Evolutionary conservation across 2,113 vertebrate genomes (phyloP).

Genomic region (Chionodraco myersi): DNA sequence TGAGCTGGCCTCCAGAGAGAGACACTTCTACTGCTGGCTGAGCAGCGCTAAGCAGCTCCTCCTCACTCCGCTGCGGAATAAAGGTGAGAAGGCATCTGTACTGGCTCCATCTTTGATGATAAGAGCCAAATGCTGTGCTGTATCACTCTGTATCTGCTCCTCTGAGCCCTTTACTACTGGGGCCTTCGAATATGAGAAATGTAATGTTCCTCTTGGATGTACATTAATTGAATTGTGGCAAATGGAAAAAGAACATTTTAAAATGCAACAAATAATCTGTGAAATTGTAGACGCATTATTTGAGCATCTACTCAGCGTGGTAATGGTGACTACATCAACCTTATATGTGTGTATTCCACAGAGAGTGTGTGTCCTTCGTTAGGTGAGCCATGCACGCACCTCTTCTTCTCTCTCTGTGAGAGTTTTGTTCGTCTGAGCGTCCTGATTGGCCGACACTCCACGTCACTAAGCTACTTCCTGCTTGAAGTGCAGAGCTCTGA

Average conservation of each 20-base stretch:
- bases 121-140: background rate
- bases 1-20: conserved; percentile 92
- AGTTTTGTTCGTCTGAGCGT: conserved; percentile 89
- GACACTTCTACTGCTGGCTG: conserved; percentile 89
- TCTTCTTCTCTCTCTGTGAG: conserved; percentile 90
- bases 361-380: conserved; percentile 83
- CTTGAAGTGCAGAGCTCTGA: conserved; percentile 80
- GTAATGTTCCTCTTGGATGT: background rate
- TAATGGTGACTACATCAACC: background rate
- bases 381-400: conserved; percentile 80
- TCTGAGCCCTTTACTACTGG: background rate
- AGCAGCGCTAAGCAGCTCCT: conserved; percentile 88
- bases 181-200: background rate
- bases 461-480: conserved; percentile 91
- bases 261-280: conserved; percentile 3
- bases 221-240: background rate
- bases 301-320: background rate
- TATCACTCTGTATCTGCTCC: background rate
- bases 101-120: background rate
- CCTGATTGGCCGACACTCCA: conserved; percentile 91
- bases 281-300: background rate
- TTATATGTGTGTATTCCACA: conserved; percentile 63
- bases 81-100: conserved; percentile 81
- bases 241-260: background rate
- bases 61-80: conserved; percentile 88